Conservation (phyloP, 2,113 vertebrate genomes). For the Vanacampus margaritifer region DNA sequence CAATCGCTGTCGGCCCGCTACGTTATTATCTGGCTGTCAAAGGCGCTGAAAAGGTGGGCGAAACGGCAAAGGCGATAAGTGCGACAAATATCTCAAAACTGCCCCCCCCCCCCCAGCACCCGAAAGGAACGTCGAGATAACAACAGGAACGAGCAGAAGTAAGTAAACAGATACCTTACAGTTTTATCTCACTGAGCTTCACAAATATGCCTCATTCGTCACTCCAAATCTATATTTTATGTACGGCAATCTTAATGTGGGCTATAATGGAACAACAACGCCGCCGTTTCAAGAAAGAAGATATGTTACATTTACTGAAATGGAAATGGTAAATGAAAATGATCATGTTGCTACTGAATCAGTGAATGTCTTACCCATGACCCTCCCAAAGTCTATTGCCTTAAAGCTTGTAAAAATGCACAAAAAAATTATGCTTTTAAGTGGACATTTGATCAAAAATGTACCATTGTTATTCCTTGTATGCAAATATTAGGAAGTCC, state of each 20-base stretch:
- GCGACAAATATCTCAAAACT: slow-evolving; percentile 28
- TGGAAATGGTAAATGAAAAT: background rate
- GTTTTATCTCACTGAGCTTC: slow-evolving; percentile 11
- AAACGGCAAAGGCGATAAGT: slow-evolving; percentile 5
- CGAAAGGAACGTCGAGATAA: slow-evolving; percentile 22
- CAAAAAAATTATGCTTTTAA: background rate
- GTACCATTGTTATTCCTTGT: background rate
- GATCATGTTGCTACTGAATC: background rate
- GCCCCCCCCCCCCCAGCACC: slow-evolving; percentile 1
- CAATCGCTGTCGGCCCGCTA: slow-evolving; percentile 30
- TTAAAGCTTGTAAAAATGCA: too few relatives aligned
- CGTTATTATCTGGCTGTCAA: slow-evolving; percentile 34
- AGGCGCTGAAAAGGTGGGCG: slow-evolving; percentile 17
- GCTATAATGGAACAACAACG: slow-evolving; percentile 13
- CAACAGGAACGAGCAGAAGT: slow-evolving; percentile 24
- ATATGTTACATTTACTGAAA: background rate
- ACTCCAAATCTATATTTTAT: slow-evolving; percentile 18
- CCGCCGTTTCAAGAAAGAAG: background rate
- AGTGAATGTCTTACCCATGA: background rate
- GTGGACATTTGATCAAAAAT: too few relatives aligned
- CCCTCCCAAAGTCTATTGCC: background rate
- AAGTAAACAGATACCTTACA: slow-evolving; percentile 16
- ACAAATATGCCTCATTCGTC: slow-evolving; percentile 22
- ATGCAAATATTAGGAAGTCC: background rate
- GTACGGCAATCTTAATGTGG: slow-evolving; percentile 10